Evolutionary conservation across 2,113 vertebrate genomes (phyloP).

Genomic region (Barnardius zonarius): DNA sequence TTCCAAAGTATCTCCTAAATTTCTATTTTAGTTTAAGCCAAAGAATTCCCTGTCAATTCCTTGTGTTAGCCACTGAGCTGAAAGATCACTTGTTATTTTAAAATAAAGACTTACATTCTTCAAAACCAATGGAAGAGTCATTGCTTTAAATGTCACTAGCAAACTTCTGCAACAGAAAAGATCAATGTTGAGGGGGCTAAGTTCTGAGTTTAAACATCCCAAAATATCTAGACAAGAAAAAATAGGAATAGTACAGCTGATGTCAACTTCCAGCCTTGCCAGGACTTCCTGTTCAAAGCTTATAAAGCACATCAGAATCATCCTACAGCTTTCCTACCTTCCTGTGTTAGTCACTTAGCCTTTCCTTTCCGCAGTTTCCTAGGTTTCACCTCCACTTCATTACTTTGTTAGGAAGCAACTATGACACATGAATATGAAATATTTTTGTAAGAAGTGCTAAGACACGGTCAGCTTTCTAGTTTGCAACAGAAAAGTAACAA

Average conservation of each 20-base stretch:
- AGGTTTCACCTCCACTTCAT: not conserved
- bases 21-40: not conserved
- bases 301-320: not conserved
- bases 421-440: not conserved
- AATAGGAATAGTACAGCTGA: not conserved
- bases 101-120: not conserved
- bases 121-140: not conserved
- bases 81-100: not conserved
- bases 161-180: not conserved
- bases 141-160: not conserved
- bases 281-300: not conserved
- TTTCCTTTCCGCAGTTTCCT: not conserved
- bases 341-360: not conserved
- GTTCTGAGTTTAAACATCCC: not conserved
- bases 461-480: not conserved
- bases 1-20: not conserved
- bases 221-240: not conserved
- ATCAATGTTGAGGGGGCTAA: not conserved
- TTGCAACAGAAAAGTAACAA: not conserved
- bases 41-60: not conserved
- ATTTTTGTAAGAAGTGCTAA: not conserved
- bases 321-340: not conserved
- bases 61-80: not conserved
- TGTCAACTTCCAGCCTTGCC: not conserved
- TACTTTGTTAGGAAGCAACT: not conserved